A percentile compares a stretch with the other conserved stretches of the same genome.
Conservation (phyloP, 2,888 invertebrate species). For the Pelosia muscerda region DNA sequence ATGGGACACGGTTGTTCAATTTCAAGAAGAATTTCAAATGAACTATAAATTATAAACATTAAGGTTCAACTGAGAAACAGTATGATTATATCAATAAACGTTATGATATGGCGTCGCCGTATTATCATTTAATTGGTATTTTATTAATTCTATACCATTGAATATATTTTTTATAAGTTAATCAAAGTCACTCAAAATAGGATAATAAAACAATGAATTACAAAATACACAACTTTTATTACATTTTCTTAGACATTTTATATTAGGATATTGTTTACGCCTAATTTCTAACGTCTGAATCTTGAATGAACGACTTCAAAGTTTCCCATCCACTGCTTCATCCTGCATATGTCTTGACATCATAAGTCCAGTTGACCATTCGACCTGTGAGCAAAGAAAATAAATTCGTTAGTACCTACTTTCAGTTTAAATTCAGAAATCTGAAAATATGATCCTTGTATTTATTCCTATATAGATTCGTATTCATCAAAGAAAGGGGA, state of each 20-base stretch:
- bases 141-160: background rate
- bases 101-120: too few species aligned
- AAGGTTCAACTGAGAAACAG: too few species aligned
- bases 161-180: background rate
- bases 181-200: background rate
- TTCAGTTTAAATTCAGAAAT: slow-evolving; percentile 13
- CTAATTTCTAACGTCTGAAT: background rate
- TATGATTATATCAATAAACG: too few species aligned
- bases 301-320: background rate
- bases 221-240: background rate
- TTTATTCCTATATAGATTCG: too few species aligned
- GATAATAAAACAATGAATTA: background rate
- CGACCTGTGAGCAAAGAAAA: slow-evolving; percentile 64
- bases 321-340: slow-evolving; percentile 22
- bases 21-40: too few species aligned
- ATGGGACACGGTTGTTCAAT: background rate
- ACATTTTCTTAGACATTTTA: background rate
- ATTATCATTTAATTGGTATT: background rate
- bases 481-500: too few species aligned
- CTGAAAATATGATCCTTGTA: too few species aligned
- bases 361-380: slow-evolving; percentile 54
- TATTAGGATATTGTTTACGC: background rate
- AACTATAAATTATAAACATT: too few species aligned
- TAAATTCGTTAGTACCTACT: slow-evolving; percentile 38
- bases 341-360: slow-evolving; percentile 52